Percentiles rank a stretch among this genome's conserved stretches.
Conservation (phyloP, 1,140 invertebrate genomes). For the Scaptomyza pallida region DNA sequence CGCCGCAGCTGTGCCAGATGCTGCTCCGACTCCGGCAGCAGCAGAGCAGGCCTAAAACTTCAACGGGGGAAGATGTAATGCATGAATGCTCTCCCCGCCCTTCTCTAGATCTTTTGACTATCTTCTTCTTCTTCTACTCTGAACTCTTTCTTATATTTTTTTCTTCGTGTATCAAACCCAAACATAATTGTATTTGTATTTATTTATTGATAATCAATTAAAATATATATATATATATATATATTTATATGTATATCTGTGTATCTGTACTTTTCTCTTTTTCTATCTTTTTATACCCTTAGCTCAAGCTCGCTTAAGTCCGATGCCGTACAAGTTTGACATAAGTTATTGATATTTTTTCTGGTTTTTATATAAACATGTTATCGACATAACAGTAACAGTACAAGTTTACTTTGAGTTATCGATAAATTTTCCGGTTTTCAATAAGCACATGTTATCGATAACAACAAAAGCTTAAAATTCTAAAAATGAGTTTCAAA, state of each 20-base stretch:
- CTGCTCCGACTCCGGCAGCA: constrained; percentile 3
- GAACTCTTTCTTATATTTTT: constrained; percentile 32
- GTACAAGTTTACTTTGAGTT: too few species aligned
- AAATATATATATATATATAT: constrained; percentile 61
- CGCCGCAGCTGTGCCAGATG: constrained; percentile 16
- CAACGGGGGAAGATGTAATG: neutral
- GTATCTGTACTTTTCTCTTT: neutral
- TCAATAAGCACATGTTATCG: too few species aligned
- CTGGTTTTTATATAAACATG: too few species aligned
- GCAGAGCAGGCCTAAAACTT: constrained; percentile 47
- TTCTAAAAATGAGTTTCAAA: too few species aligned
- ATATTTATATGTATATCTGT: neutral
- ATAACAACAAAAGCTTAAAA: too few species aligned
- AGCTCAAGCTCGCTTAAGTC: too few species aligned
- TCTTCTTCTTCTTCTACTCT: constrained; percentile 15
- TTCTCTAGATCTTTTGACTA: constrained; percentile 16
- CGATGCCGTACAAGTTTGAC: too few species aligned
- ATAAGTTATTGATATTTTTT: too few species aligned
- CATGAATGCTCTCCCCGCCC: neutral
- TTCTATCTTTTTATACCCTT: neutral
- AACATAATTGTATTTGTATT: constrained; percentile 71
- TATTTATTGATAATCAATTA: constrained; percentile 80
- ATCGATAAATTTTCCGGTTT: too few species aligned
- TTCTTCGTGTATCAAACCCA: constrained; percentile 20
- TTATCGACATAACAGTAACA: too few species aligned